Evolutionary conservation across 2,113 vertebrate species (phyloP).

Genomic region (Sapayoa aenigma): DNA sequence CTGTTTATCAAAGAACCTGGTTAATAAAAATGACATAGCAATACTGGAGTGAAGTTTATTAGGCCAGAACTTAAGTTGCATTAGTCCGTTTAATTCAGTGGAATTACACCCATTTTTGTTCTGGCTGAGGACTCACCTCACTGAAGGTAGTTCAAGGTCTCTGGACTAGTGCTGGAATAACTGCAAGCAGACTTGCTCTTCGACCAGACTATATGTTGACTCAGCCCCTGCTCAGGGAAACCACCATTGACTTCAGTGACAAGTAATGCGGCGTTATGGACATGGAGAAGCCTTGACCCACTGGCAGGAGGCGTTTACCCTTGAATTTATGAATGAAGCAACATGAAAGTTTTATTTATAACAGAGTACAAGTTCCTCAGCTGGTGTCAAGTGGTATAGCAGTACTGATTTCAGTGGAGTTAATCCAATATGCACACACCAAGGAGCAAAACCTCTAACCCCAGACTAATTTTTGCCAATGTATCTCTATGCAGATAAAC

Average conservation of each 20-base stretch:
- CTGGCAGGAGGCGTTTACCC: not conserved
- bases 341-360: not conserved
- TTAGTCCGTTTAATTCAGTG: not conserved
- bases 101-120: not conserved
- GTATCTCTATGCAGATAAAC: slow-evolving; percentile 47
- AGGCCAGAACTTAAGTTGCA: not conserved
- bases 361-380: not conserved
- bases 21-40: not conserved
- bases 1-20: not conserved
- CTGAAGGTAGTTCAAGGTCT: not conserved
- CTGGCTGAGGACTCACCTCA: not conserved
- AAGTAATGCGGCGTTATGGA: not conserved
- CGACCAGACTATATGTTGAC: not conserved
- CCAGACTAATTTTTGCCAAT: slow-evolving; percentile 15
- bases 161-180: not conserved
- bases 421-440: not conserved
- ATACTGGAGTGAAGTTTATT: not conserved
- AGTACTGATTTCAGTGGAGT: not conserved
- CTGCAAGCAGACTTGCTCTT: not conserved
- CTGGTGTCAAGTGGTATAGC: not conserved
- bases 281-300: not conserved
- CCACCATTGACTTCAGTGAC: not conserved
- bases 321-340: not conserved
- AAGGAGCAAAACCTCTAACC: not conserved
- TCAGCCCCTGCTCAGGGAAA: slow-evolving; percentile 48